Evolutionary conservation across 2,113 vertebrate species (phyloP), one percentile per base, ranked within the genome.

Genomic region (Riparia riparia): DNA sequence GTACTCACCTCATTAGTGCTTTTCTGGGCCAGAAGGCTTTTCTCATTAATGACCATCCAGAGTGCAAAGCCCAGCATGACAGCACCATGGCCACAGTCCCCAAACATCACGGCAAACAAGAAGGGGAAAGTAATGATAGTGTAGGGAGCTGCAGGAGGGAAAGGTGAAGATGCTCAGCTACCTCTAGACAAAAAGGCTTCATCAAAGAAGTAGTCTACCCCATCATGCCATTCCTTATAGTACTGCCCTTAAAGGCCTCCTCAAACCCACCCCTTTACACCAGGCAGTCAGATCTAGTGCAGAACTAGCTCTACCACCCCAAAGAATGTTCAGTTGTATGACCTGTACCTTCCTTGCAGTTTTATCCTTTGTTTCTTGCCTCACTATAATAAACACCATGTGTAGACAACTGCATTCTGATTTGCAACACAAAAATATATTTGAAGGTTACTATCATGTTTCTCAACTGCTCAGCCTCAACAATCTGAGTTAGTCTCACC

Each of bases 71-170:
- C 95, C 12, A 99, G 95, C 99, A 99, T 99, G 90, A 99, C 95
- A 7, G 96, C 73, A 0, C 99, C 99, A 1, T 99, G 99, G 7
- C 99, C 99, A 20, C 99, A 98, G 95, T 99, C 99, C 14, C 99
- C 99, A 56, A 99, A 99, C 99, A 99, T 99, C 95, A 99, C 99
- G 4, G 99, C 99, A 19, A 99, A 99, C 92, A 99, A 97, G 96
- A 99, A 99, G n/a, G 99, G 99, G 97, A 99, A 99, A 0, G 99
- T 99, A 93, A 99, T 98, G 93, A 99, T 98, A 65, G 99, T 99
- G 86, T 99, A 99, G 6, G 99, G 99, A 72, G 99, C 99, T 99
- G 98, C 19, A 63, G 56, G 28, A 83, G 71, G 2, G 41, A 95
- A 74, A 89, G 20, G 31, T 53, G 14, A 6, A 81, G 42, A 39